Base-by-base conservation (phyloP, 2,113 vertebrate species). In the Telmatochromis sp. region DNA sequence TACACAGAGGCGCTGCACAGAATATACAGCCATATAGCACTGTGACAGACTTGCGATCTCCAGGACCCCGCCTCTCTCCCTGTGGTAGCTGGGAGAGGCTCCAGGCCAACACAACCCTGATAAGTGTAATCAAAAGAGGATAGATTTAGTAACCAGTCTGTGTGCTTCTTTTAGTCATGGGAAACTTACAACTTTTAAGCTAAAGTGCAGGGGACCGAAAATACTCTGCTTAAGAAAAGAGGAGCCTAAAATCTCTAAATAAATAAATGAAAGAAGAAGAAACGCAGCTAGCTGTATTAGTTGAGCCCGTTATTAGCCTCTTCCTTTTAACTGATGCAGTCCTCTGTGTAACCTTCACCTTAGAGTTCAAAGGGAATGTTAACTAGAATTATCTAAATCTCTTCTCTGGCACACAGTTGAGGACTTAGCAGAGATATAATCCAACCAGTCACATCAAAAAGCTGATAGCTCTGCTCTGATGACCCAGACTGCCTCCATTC, bases 321-420 rank as follows among this genome's bases (percentile, higher is more conserved):
- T 26, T 57, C 17, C 81, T 82, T 84, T 51, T 35, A 28, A 26
- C 8, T 57, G 40, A 26, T 60, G 31, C 11, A 9, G 50, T 54
- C 23, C 31, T 85, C 17, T 37, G 57, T 65, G 71, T 19, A 33
- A 60, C 78, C 81, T 87, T 78, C n/a, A 50, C 6, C 7, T 82
- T 37, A 79, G 68, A 87, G 26, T 63, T 86, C 65, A 81, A 82
- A 12, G 5, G 7, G 37, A 88, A 78, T 13, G 15, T 79, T 83
- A 85, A 86, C 42, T 40, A 82, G 87, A 93, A 88, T 91, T 60
- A 91, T 78, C 71, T 55, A 89, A 87, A 91, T 89, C 89, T 90
- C 90, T 83, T 21, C 42, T 80, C 71, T 54, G 79, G 68, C 58
- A 35, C 81, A 83, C 28, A 28, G 58, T 47, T 86, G 55, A 54